phyloP scores from a whole-genome alignment of 2,113 vertebrate genomes.

The Macquaria ambigua region DNA sequence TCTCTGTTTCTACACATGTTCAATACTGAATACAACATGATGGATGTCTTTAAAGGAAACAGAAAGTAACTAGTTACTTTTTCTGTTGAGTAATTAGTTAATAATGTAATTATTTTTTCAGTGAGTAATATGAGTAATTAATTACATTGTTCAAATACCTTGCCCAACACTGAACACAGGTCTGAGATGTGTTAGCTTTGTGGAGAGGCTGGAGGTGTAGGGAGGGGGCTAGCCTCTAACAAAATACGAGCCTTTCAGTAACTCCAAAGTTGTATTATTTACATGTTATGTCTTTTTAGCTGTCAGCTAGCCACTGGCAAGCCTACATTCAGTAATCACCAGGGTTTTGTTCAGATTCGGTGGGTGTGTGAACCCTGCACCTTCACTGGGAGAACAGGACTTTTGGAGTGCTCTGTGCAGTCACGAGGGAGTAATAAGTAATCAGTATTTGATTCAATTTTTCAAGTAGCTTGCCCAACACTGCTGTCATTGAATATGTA shows the following conservation, averaged over 20 bases:
- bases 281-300: not conserved
- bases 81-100: too few relatives aligned
- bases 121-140: too few relatives aligned
- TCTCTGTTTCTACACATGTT: too few relatives aligned
- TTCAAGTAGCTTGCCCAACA: not conserved
- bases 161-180: too few relatives aligned
- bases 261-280: too few relatives aligned
- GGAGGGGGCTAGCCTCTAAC: not conserved
- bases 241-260: not conserved
- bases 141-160: too few relatives aligned
- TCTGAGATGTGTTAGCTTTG: too few relatives aligned
- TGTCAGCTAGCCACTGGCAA: not conserved
- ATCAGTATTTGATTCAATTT: constrained; percentile 1
- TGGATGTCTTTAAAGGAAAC: too few relatives aligned
- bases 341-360: not conserved
- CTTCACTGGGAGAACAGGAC: not conserved
- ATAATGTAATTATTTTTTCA: too few relatives aligned
- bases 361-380: not conserved
- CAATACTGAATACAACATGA: too few relatives aligned
- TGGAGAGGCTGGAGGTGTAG: not conserved
- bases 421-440: not conserved
- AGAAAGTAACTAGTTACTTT: too few relatives aligned
- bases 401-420: constrained; percentile 1
- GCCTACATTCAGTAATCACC: not conserved
- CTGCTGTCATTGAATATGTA: not conserved